Percentiles rank a stretch among this genome's conserved stretches.
phyloP scores from a whole-genome alignment of 2,797 vertebrate species.

The Anas bahamensis region DNA sequence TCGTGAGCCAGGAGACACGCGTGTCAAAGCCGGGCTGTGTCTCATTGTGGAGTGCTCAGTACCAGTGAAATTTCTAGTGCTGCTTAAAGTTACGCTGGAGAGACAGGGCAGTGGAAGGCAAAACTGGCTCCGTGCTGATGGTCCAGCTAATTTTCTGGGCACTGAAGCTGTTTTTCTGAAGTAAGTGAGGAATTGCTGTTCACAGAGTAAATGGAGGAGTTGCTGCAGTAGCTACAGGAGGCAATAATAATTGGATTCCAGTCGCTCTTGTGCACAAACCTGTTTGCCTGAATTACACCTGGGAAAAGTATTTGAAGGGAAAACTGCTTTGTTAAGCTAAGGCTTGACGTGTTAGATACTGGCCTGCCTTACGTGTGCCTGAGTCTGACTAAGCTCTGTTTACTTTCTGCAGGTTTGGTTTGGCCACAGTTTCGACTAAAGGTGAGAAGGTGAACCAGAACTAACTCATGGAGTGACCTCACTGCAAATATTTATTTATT shows the following conservation, averaged over 20 bases:
- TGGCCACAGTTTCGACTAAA: slow-evolving; percentile 77
- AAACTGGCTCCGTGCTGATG: no score
- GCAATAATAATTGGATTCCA: accelerated
- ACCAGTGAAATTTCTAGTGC: accelerated
- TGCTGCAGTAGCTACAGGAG: background rate
- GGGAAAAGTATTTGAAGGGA: background rate
- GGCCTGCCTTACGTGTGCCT: background rate
- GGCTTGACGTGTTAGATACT: background rate
- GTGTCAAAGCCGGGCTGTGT: accelerated
- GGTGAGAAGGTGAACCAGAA: slow-evolving; percentile 61
- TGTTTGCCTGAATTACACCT: background rate
- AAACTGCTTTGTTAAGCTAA: no score
- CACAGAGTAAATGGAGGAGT: accelerated
- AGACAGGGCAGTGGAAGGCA: background rate
- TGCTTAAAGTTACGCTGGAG: background rate
- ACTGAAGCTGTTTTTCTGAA: background rate
- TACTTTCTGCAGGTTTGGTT: slow-evolving; percentile 83
- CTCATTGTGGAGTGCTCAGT: accelerated
- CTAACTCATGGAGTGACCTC: background rate
- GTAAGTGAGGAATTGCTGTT: background rate
- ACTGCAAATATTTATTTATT: background rate
- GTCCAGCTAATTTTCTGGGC: accelerated
- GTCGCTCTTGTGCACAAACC: background rate
- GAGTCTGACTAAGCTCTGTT: background rate
- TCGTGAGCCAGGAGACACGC: accelerated